Conservation (phyloP, 2,888 invertebrate species). For the Lapara coniferarum region DNA sequence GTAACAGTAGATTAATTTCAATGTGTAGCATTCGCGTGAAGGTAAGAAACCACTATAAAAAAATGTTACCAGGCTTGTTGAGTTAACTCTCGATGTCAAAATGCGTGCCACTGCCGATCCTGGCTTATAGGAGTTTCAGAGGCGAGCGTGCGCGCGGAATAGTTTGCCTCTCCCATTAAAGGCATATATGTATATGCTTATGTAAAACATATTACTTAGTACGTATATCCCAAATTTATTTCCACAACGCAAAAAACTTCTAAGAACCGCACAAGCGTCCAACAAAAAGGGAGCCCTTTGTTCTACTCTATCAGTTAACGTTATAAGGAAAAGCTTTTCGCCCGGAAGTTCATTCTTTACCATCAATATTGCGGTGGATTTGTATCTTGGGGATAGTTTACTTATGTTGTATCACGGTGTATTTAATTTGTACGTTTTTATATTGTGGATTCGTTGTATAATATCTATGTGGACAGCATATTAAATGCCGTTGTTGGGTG, state of each 20-base stretch:
- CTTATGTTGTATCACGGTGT: slow-evolving; percentile 3
- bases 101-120: no score
- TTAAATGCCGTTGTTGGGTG: no score
- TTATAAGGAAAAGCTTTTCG: slow-evolving; percentile 58
- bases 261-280: slow-evolving; percentile 41
- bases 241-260: slow-evolving; percentile 31
- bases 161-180: no score
- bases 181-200: no score
- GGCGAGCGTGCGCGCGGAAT: no score
- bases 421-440: neutral
- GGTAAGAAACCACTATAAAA: no score
- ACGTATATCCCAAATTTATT: neutral
- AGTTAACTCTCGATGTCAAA: no score
- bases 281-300: slow-evolving; percentile 50
- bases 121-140: no score
- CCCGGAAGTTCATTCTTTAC: slow-evolving; percentile 53
- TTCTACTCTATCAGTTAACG: slow-evolving; percentile 59
- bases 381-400: slow-evolving; percentile 15
- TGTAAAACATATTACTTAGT: neutral
- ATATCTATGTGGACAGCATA: no score
- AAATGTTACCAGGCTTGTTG: no score
- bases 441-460: neutral
- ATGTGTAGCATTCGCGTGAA: no score
- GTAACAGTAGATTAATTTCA: no score
- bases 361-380: slow-evolving; percentile 50